phyloP scores from a whole-genome alignment of 2,888 invertebrate genomes.

The Aspidiotus rigidus region DNA sequence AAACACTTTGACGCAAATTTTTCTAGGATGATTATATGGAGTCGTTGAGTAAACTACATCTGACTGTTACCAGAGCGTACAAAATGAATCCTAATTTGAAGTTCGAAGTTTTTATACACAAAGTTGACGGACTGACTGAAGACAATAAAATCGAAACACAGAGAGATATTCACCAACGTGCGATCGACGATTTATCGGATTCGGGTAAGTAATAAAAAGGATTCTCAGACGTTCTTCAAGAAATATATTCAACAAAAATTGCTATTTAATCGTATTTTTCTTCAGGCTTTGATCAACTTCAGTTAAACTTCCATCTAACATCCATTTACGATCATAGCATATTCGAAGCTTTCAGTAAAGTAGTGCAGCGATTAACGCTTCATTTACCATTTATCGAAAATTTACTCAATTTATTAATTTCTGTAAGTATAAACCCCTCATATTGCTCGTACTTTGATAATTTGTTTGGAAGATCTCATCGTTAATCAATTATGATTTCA shows the following conservation, averaged over 20 bases:
- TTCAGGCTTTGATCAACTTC: constrained; percentile 66
- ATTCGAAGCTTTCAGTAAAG: constrained; percentile 99
- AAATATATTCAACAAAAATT: background rate
- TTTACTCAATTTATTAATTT: constrained; percentile 92
- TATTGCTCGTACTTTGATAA: no score
- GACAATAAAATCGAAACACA: constrained; percentile 99
- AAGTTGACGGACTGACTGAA: constrained; percentile 97
- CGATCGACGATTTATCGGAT: constrained; percentile 87
- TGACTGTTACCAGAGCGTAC: constrained; percentile 88
- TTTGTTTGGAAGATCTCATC: background rate
- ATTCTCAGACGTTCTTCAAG: background rate
- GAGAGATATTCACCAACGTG: constrained; percentile 92
- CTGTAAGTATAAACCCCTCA: constrained; percentile 54
- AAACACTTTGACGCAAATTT: background rate
- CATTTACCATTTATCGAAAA: constrained; percentile 95
- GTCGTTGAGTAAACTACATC: constrained; percentile 82
- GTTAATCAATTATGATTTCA: constrained; percentile 43
- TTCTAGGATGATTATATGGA: constrained; percentile 90
- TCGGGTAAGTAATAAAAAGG: constrained; percentile 50
- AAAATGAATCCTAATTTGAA: constrained; percentile 92
- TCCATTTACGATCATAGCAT: constrained; percentile 99
- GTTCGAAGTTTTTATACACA: constrained; percentile 98
- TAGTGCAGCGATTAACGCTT: constrained; percentile 96
- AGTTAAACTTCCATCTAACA: constrained; percentile 89
- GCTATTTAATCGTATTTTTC: no score